Conservation (phyloP, 2,113 vertebrate species). For the Argyrosomus japonicus region DNA sequence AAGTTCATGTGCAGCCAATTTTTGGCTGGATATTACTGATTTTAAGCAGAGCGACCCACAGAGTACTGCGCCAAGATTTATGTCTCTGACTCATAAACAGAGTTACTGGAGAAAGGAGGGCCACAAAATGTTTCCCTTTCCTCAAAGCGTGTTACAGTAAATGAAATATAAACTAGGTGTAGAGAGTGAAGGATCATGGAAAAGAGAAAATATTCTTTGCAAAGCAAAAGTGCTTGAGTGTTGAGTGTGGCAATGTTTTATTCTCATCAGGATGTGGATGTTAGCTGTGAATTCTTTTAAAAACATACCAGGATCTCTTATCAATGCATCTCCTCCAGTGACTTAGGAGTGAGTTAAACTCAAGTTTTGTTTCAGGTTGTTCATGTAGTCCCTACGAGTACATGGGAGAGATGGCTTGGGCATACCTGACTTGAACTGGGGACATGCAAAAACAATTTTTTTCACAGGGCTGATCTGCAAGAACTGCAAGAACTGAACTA, state of each 20-base stretch:
- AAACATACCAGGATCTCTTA: neutral
- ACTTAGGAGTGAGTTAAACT: no score
- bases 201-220: neutral
- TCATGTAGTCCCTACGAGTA: neutral
- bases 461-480: no score
- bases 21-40: neutral
- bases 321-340: no score
- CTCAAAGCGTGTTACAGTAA: slow-evolving; percentile 1
- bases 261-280: neutral
- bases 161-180: neutral
- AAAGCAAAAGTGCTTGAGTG: neutral
- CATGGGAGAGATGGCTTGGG: neutral
- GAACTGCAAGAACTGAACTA: no score
- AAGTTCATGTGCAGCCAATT: neutral
- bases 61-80: slow-evolving; percentile 13
- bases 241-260: neutral
- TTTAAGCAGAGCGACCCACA: neutral
- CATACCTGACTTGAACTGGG: no score
- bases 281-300: neutral
- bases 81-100: slow-evolving; percentile 18
- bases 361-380: neutral
- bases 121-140: neutral
- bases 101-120: neutral
- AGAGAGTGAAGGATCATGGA: neutral
- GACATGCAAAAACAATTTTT: neutral